A percentile compares a stretch with the other conserved stretches of the same genome.
These are phyloP conservation scores for Patella vulgata DNA, from an alignment of 1,140 invertebrate genomes.

Conservation along the genomic window DNA sequence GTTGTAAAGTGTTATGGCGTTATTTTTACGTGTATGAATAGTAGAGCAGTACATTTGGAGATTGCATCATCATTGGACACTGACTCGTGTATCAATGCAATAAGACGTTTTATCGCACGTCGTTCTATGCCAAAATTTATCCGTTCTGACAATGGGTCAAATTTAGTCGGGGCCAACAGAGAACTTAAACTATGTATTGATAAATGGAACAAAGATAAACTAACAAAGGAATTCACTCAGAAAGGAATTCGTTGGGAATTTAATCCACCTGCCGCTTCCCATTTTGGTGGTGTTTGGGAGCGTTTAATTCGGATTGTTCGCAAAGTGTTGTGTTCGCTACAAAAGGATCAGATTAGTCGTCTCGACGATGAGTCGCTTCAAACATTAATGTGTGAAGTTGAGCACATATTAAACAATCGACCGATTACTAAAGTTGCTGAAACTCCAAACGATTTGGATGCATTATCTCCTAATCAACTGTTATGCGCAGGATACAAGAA, in stretches of 20 bases:
- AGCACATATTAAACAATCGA: slow-evolving; percentile 15
- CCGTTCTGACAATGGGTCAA: slow-evolving; percentile 21
- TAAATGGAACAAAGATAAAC: slow-evolving; percentile 26
- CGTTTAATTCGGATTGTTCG: too few relatives aligned
- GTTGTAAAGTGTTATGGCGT: slow-evolving; percentile 41
- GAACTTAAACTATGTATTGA: slow-evolving; percentile 32
- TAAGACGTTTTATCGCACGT: slow-evolving; percentile 30
- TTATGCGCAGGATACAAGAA: too few relatives aligned
- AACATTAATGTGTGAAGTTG: slow-evolving; percentile 15
- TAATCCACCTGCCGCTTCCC: slow-evolving; percentile 55
- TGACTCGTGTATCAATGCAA: slow-evolving; percentile 28
- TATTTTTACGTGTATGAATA: slow-evolving; percentile 41
- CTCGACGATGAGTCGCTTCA: slow-evolving; percentile 14
- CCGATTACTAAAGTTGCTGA: slow-evolving; percentile 22
- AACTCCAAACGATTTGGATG: slow-evolving; percentile 16
- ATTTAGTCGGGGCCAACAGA: slow-evolving; percentile 30
- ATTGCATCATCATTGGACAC: slow-evolving; percentile 22
- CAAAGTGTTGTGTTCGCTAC: slow-evolving; percentile 25
- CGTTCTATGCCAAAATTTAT: slow-evolving; percentile 16
- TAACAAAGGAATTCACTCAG: slow-evolving; percentile 2
- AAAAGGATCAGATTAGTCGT: not conserved
- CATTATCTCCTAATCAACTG: slow-evolving; percentile 38
- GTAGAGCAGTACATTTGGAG: slow-evolving; percentile 41
- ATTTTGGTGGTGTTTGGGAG: slow-evolving; percentile 64
- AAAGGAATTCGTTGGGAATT: slow-evolving; percentile 62